Base-by-base conservation (phyloP, 2,888 invertebrate genomes). In the Elegia similella region DNA sequence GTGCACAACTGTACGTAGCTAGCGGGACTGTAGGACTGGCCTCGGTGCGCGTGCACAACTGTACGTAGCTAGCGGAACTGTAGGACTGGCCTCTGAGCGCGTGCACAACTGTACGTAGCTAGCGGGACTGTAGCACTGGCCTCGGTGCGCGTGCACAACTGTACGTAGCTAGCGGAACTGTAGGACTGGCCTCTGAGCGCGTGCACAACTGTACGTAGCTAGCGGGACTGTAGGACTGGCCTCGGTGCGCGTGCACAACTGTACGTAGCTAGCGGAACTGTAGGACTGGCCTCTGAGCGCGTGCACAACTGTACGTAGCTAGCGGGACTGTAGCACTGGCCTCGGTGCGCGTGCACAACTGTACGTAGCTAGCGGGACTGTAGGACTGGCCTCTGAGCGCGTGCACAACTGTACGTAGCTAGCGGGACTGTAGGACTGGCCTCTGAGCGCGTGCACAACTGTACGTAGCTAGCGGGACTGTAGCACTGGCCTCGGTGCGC, bases 11-110 rank as follows among this genome's bases (percentile, higher is more conserved):
- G 43, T 42, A 42, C 42, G 42, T 42, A 42, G 42, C 42, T 5
- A 8, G 32, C 32, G 7, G 32, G 8, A 1, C 13, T 42, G 13
- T 13, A n/a, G 6, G 13, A 42, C 42, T 42, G 42, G 42, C 42
- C 42, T 42, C 42, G 42, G 42, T 42, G 48, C 52, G 68, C 74
- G 46, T 57, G 43, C 72, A 72, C 62, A 75, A 72, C 63, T 64
- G 64, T 63, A 65, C 65, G 67, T 63, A 62, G 43, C 17, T 12
- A 32, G 13, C n/a, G n/a, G n/a, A n/a, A n/a, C n/a, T n/a, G n/a
- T n/a, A n/a, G n/a, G 77, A 78, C 77, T 86, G 86, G 86, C 84
- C 86, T 79, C 80, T 79, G 86, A 88, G 76, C 79, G 85, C 57
- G 65, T 74, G 61, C 68, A 68, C 66, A 73, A 72, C 63, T 72